A percentile compares a stretch with the other conserved stretches of the same genome.
Evolutionary conservation across 2,113 vertebrate genomes (phyloP).

Genomic region (Rousettus leschenaultii): DNA sequence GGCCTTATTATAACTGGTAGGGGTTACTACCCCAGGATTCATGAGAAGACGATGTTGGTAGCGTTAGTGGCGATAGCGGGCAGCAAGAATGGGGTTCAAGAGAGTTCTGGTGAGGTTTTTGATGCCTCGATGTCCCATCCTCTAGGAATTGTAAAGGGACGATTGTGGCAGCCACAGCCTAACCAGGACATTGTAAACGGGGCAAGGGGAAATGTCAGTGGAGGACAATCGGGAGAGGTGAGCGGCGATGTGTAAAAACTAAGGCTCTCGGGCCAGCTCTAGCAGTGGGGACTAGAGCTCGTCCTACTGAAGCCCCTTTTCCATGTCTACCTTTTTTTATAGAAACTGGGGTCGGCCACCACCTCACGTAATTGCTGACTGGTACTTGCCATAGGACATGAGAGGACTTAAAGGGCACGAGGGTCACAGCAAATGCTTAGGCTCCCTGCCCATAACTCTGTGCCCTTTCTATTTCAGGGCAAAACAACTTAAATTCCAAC

Average conservation of each 20-base stretch:
- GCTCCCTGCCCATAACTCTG: accelerated
- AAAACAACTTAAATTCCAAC: not conserved
- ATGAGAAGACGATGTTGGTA: not conserved
- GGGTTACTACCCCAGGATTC: not conserved
- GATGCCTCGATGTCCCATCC: too few relatives aligned
- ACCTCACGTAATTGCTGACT: not conserved
- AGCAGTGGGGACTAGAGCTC: not conserved
- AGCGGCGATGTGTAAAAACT: accelerated
- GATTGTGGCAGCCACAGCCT: not conserved
- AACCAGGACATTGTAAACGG: not conserved
- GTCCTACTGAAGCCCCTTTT: not conserved
- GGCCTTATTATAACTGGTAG: not conserved
- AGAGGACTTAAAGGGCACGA: too few relatives aligned
- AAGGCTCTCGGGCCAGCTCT: not conserved
- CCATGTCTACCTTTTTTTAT: not conserved
- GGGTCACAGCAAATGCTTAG: too few relatives aligned
- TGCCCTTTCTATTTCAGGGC: not conserved
- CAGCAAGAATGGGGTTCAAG: not conserved
- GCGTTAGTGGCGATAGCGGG: accelerated
- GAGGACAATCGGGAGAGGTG: accelerated
- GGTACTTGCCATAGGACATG: not conserved
- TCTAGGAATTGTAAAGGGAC: not conserved
- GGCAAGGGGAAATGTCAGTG: not conserved
- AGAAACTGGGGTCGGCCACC: not conserved
- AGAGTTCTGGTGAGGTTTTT: accelerated